phyloP scores from a whole-genome alignment of 2,797 vertebrate genomes.

The Enteromius viviparus region DNA sequence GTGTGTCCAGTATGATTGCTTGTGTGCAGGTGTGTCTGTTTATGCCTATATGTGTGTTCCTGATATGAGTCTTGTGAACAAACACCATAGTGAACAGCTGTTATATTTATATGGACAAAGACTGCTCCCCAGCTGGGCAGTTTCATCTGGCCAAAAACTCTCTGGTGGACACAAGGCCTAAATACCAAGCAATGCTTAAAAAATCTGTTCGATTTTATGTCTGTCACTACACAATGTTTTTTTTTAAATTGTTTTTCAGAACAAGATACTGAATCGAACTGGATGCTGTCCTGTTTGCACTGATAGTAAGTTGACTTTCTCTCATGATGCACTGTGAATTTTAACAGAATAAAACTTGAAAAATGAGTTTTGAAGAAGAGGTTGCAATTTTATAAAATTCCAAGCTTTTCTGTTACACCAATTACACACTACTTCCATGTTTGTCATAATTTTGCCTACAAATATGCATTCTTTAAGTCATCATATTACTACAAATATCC shows the following conservation, averaged over 20 bases:
- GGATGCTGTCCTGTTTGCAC: slow-evolving; percentile 99
- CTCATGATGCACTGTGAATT: not conserved
- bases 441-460: not conserved
- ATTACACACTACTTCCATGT: not conserved
- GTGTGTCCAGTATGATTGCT: not conserved
- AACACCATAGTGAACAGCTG: not conserved
- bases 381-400: not conserved
- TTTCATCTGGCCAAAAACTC: not conserved
- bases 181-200: not conserved
- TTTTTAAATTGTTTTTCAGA: slow-evolving; percentile 75
- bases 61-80: not conserved
- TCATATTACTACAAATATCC: not conserved
- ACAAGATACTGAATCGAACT: slow-evolving; percentile 98
- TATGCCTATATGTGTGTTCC: not conserved
- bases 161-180: not conserved
- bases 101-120: not conserved
- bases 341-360: not conserved
- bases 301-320: slow-evolving; percentile 86
- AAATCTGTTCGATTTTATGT: slow-evolving; percentile 9
- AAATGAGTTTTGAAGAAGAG: not conserved
- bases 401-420: not conserved
- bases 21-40: not conserved
- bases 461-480: not conserved
- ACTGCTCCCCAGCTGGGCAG: not conserved
- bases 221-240: not conserved